A percentile compares a stretch with the other conserved stretches of the same genome.
phyloP scores from a whole-genome alignment of 1,140 invertebrate species.

The Hirudo medicinalis region DNA sequence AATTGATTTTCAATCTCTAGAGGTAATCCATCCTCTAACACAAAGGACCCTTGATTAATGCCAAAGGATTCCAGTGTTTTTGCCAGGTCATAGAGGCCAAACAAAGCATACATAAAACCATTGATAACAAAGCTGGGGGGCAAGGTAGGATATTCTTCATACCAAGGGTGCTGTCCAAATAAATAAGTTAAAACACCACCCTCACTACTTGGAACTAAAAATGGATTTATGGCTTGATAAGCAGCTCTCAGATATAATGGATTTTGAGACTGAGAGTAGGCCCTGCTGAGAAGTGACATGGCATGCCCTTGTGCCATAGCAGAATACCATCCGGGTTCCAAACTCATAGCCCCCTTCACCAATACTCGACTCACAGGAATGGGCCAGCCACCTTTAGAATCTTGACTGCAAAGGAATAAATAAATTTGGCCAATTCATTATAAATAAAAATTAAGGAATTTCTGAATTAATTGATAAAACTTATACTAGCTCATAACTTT shows the following conservation, averaged over 20 bases:
- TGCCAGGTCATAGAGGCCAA: slow-evolving; percentile 80
- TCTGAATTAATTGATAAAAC: background rate
- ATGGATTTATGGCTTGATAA: slow-evolving; percentile 62
- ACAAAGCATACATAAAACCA: slow-evolving; percentile 92
- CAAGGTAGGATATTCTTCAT: slow-evolving; percentile 93
- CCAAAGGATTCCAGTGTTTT: background rate
- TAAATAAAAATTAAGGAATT: background rate
- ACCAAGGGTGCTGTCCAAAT: slow-evolving; percentile 68
- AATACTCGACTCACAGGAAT: slow-evolving; percentile 78
- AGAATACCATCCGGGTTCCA: slow-evolving; percentile 81
- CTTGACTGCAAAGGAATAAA: slow-evolving; percentile 53
- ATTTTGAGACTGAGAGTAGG: slow-evolving; percentile 67
- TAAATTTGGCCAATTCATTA: too few species aligned
- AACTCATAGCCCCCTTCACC: slow-evolving; percentile 55
- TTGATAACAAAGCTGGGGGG: slow-evolving; percentile 91
- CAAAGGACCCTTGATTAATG: background rate
- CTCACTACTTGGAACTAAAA: slow-evolving; percentile 52
- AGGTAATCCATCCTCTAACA: slow-evolving; percentile 37
- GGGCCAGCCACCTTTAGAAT: slow-evolving; percentile 80
- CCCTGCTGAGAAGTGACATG: slow-evolving; percentile 76
- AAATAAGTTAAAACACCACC: slow-evolving; percentile 73
- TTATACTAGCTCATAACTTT: too few species aligned
- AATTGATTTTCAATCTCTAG: too few species aligned
- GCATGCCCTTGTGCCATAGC: slow-evolving; percentile 96
- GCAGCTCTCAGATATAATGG: slow-evolving; percentile 65